Evolutionary conservation across 2,113 vertebrate species (phyloP), one percentile per base, ranked within the genome.

Genomic region (Orthonyx spaldingii): DNA sequence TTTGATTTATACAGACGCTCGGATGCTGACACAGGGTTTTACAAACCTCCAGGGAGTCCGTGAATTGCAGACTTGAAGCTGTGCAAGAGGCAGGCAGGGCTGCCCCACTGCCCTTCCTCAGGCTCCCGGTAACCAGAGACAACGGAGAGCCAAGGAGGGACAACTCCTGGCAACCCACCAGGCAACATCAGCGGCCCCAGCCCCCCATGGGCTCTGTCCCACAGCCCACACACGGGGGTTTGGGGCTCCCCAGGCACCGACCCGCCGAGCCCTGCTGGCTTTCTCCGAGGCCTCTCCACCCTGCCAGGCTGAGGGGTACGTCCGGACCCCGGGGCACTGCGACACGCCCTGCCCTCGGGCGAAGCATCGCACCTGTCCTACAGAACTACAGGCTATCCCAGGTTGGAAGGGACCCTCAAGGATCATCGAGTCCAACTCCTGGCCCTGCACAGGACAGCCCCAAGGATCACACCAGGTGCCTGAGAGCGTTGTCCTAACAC

Each of bases 211-310:
- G 69, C 35, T 35, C 57, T 4, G 21, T 46, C 66, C 37, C 23
- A 10, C 33, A 4, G 11, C 13, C 20, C 72, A 47, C 63, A 32
- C 7, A 1, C 22, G 10, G 11, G 20, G 1, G 2, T 16, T 6
- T 26, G 5, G 47, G 26, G 16, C 10, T 44, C 17, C 23, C 27
- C 30, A 19, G 8, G 42, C 8, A 19, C 16, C 7, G 15, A 32
- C 14, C 5, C 6, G 24, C 22, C 10, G 24, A 46, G 28, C 22
- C 12, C 24, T 10, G 28, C 13, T 0, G 61, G 6, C 16, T 55
- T 28, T 14, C 18, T 32, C 39, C 49, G 13, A 22, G 37, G 42
- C n/a, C 26, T 26, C 11, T 12, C 15, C 32, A 5, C 2, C 2
- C 28, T 8, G 15, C n/a, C 65, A 14, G 13, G 46, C 39, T 3